Conservation (phyloP, 1,140 invertebrate genomes). For the Hycleus cichorii region DNA sequence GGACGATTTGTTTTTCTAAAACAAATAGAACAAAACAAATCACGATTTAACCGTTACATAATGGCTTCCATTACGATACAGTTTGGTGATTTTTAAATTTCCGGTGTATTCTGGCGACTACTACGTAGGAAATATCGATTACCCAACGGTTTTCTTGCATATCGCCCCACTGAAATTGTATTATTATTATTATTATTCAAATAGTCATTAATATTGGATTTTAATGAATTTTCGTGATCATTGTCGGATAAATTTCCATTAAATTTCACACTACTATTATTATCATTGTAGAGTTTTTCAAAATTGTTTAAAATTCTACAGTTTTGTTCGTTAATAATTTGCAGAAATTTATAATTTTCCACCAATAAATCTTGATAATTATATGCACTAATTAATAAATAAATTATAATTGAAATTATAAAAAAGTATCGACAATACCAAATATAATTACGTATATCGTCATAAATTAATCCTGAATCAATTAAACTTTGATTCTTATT, state of each 20-base stretch:
- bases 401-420: constrained; percentile 18
- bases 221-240: not conserved
- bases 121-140: constrained; percentile 17
- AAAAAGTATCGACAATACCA: constrained; percentile 31
- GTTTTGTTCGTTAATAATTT: constrained; percentile 26
- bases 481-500: constrained; percentile 2
- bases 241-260: not conserved
- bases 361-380: constrained; percentile 22
- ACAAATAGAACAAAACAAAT: too few relatives aligned
- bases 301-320: constrained; percentile 16
- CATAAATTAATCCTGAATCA: constrained; percentile 19
- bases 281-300: not conserved
- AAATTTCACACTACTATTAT: too few relatives aligned
- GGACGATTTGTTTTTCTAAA: too few relatives aligned
- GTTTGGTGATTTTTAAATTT: not conserved
- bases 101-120: constrained; percentile 21
- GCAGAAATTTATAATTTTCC: constrained; percentile 22
- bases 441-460: constrained; percentile 26
- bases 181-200: not conserved
- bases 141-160: not conserved
- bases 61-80: too few relatives aligned
- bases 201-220: not conserved
- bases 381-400: constrained; percentile 21
- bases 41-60: too few relatives aligned
- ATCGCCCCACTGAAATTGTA: not conserved